phyloP scores from a whole-genome alignment of 2,113 vertebrate genomes.

The Oncorhynchus tshawytscha region DNA sequence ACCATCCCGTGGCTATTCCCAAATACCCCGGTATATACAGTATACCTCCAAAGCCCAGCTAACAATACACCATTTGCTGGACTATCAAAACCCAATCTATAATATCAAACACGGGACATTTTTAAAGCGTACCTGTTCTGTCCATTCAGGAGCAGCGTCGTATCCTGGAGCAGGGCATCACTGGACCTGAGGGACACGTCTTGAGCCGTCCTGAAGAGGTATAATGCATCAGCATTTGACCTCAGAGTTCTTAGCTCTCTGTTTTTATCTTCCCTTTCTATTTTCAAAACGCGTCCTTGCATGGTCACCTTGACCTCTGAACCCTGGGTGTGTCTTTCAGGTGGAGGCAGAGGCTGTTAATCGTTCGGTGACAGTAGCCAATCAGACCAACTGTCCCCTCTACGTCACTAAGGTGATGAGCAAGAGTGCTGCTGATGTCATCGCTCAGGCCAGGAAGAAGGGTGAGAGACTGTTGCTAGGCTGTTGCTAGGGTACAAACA shows the following conservation, averaged over 20 bases:
- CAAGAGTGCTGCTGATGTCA: constrained; percentile 95
- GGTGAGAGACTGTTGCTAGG: constrained; percentile 70
- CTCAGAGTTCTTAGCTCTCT: neutral
- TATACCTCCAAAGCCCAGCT: constrained; percentile 4
- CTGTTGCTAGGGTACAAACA: neutral
- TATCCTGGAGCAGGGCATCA: constrained; percentile 94
- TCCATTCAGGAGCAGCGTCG: constrained; percentile 85
- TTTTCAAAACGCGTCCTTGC: neutral
- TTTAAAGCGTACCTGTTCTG: neutral
- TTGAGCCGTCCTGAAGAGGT: constrained; percentile 97
- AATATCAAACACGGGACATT: neutral
- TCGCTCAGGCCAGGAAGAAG: constrained; percentile 96
- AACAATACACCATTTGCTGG: neutral
- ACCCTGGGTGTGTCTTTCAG: constrained; percentile 57
- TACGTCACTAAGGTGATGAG: constrained; percentile 99
- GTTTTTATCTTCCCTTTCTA: neutral
- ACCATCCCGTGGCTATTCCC: too few relatives aligned
- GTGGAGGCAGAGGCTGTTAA: constrained; percentile 98
- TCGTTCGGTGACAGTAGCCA: constrained; percentile 92
- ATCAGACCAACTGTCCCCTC: constrained; percentile 99
- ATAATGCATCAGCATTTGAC: constrained; percentile 14
- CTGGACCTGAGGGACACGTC: constrained; percentile 93
- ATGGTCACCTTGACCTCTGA: neutral
- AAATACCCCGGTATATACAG: too few relatives aligned
- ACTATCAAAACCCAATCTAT: neutral